Evolutionary conservation across 1,140 invertebrate genomes (phyloP).

Genomic region (Scaptomyza hsui): DNA sequence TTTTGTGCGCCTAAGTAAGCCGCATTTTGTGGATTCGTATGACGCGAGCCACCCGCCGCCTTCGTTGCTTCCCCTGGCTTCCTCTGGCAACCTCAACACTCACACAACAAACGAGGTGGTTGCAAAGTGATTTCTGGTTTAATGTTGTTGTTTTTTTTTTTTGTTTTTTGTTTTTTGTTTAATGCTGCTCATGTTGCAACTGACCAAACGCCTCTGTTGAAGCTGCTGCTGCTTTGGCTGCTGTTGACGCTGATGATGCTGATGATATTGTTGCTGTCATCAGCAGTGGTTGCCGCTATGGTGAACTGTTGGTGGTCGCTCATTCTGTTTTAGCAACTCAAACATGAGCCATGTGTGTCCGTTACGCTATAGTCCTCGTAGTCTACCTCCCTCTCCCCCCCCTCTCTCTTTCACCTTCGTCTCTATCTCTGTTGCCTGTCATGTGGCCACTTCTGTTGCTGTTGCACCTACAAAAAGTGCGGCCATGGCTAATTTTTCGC

Average conservation of each 20-base stretch:
- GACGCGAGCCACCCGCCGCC: constrained; percentile 26
- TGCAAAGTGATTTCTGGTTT: constrained; percentile 81
- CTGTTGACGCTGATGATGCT: constrained; percentile 54
- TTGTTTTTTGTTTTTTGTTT: neutral
- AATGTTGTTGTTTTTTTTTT: constrained; percentile 67
- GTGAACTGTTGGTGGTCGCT: constrained; percentile 62
- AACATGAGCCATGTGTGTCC: constrained; percentile 52
- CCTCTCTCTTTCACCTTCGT: neutral
- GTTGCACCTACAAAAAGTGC: constrained; percentile 57
- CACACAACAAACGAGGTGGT: constrained; percentile 75
- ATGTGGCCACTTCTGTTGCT: constrained; percentile 42
- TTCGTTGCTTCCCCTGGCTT: neutral
- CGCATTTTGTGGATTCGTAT: constrained; percentile 79
- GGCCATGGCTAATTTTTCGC: constrained; percentile 68
- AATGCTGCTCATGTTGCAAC: constrained; percentile 79
- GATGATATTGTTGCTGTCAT: constrained; percentile 82
- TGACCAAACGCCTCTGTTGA: constrained; percentile 30
- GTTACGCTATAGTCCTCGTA: constrained; percentile 25
- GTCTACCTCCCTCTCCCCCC: neutral
- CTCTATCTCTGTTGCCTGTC: constrained; percentile 24
- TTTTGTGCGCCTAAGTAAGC: constrained; percentile 68
- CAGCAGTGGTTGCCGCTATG: constrained; percentile 74
- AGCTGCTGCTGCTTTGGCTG: constrained; percentile 14
- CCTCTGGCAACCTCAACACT: constrained; percentile 25
- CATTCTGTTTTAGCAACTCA: constrained; percentile 67